A percentile compares a stretch with the other conserved stretches of the same genome.
Evolutionary conservation across 2,797 vertebrate species (phyloP).

Genomic region (Gephyroberyx darwinii): DNA sequence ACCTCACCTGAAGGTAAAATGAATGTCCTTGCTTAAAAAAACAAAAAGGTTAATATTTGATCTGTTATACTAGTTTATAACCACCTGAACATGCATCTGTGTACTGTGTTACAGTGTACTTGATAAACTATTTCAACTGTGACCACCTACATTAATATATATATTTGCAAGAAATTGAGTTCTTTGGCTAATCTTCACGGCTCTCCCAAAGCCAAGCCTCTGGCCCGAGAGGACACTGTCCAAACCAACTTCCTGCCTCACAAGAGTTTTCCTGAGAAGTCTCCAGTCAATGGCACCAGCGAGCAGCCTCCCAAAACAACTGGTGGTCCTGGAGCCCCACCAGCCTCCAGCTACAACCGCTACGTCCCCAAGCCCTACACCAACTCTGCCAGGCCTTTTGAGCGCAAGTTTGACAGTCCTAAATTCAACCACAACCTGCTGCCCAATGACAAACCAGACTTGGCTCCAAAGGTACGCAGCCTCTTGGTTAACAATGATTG

Average conservation of each 20-base stretch:
- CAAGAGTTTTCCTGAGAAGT: slow-evolving; percentile 92
- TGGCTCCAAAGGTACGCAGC: slow-evolving; percentile 65
- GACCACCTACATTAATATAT: neutral
- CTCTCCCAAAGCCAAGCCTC: slow-evolving; percentile 81
- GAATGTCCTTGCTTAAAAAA: neutral
- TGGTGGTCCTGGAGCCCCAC: slow-evolving; percentile 70
- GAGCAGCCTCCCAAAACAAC: slow-evolving; percentile 82
- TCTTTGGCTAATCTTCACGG: slow-evolving; percentile 70
- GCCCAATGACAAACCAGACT: slow-evolving; percentile 86
- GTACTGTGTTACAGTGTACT: neutral
- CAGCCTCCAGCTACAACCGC: slow-evolving; percentile 84
- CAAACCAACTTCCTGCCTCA: slow-evolving; percentile 90
- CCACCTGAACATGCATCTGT: neutral
- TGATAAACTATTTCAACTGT: neutral
- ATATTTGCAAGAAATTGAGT: slow-evolving; percentile 66
- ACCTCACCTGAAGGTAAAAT: slow-evolving; percentile 73
- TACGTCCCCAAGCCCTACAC: slow-evolving; percentile 91
- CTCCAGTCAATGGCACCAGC: slow-evolving; percentile 85
- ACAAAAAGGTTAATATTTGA: slow-evolving; percentile 1
- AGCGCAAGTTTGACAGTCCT: slow-evolving; percentile 97
- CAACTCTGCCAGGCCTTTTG: slow-evolving; percentile 87
- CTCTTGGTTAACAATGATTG: neutral
- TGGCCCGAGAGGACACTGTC: slow-evolving; percentile 87
- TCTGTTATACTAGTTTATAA: neutral
- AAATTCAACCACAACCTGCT: slow-evolving; percentile 98